Conservation (phyloP, 1,140 invertebrate genomes). For the Caenorhabditis latens region DNA sequence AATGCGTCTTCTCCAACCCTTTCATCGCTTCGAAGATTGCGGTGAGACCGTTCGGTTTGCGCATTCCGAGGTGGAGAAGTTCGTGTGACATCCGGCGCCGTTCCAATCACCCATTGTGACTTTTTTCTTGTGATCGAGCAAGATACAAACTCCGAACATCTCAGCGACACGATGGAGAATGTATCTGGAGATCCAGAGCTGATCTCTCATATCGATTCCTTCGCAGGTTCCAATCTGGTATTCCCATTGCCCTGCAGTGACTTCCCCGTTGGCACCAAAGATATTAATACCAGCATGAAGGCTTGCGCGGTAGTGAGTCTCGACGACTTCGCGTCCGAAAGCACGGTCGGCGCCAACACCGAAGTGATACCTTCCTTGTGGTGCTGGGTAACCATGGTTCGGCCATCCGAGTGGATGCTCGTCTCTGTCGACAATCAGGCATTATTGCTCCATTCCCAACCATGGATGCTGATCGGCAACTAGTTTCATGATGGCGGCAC, state of each 20-base stretch:
- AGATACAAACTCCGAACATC: constrained; percentile 88
- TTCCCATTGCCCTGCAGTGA: constrained; percentile 86
- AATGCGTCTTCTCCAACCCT: constrained; percentile 86
- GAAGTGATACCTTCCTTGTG: constrained; percentile 88
- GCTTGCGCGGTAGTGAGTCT: constrained; percentile 85
- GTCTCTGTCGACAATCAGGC: constrained; percentile 90
- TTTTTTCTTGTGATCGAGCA: constrained; percentile 89
- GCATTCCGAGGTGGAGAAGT: constrained; percentile 92
- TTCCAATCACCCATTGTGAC: constrained; percentile 84
- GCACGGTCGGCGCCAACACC: constrained; percentile 94
- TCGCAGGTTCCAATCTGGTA: constrained; percentile 81
- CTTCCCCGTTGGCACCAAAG: constrained; percentile 90
- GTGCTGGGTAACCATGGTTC: constrained; percentile 90
- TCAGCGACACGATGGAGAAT: constrained; percentile 88
- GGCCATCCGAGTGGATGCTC: constrained; percentile 92
- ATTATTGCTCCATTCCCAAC: constrained; percentile 96
- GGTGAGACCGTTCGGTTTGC: constrained; percentile 85
- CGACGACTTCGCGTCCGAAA: constrained; percentile 91
- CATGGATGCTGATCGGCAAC: constrained; percentile 85
- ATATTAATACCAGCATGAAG: constrained; percentile 90
- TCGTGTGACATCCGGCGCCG: constrained; percentile 89
- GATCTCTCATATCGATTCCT: constrained; percentile 87
- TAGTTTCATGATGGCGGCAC: constrained; percentile 84
- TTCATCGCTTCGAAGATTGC: constrained; percentile 81
- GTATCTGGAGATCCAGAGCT: constrained; percentile 89